phyloP scores from a whole-genome alignment of 1,140 invertebrate genomes.

The Macrotrachela quadricornifera region DNA sequence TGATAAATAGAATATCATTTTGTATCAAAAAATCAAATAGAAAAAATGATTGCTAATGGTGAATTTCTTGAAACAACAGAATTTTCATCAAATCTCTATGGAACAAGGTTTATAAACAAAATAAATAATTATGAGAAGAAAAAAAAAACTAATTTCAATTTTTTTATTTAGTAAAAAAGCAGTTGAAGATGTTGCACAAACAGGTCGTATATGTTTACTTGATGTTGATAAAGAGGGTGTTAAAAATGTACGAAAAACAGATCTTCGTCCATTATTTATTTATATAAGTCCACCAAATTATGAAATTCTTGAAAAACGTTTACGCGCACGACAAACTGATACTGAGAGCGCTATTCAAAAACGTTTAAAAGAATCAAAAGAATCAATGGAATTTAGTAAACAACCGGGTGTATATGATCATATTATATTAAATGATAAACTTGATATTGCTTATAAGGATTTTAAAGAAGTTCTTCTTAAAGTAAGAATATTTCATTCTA shows the following conservation, averaged over 20 bases:
- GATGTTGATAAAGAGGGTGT: conserved; percentile 94
- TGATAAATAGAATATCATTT: conserved; percentile 58
- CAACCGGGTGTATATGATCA: no score
- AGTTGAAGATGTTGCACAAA: conserved; percentile 51
- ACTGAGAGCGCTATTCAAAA: conserved; percentile 57
- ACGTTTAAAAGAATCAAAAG: conserved; percentile 46
- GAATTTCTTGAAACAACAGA: conserved; percentile 78
- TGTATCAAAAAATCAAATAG: conserved; percentile 49
- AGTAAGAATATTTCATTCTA: no score
- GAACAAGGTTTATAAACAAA: conserved; percentile 60
- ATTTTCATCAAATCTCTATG: conserved; percentile 84
- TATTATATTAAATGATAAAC: no score
- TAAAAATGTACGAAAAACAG: conserved; percentile 60
- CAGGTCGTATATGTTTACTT: conserved; percentile 69
- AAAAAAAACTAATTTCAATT: no score
- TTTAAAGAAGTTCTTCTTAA: no score
- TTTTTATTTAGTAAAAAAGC: conserved; percentile 48
- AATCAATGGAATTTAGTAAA: conserved; percentile 62
- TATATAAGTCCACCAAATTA: conserved; percentile 68
- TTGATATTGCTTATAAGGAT: no score
- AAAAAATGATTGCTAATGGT: conserved; percentile 46
- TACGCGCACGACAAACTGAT: conserved; percentile 60
- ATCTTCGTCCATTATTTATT: conserved; percentile 58
- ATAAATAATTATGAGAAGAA: no score
- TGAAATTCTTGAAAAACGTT: conserved; percentile 38